Conservation (phyloP, 2,797 vertebrate species). For the Amazona ochrocephala region DNA sequence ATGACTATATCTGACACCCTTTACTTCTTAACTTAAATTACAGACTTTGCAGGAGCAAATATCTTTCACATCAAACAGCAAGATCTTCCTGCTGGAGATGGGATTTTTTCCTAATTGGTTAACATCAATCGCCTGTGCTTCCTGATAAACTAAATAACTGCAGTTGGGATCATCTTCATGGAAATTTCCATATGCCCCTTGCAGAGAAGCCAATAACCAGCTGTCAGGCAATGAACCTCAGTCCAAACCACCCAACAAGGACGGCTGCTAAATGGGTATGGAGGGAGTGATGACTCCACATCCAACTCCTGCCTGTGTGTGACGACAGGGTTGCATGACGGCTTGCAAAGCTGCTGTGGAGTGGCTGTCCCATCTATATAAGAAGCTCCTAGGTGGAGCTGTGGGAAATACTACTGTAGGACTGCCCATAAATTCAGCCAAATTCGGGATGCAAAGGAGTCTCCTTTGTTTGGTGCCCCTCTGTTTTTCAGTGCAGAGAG, state of each 20-base stretch:
- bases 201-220: conserved; percentile 65
- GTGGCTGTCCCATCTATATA: not conserved
- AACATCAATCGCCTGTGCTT: not conserved
- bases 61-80: not conserved
- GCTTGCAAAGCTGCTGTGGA: not conserved
- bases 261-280: not conserved
- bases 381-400: not conserved
- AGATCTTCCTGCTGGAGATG: not conserved
- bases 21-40: not conserved
- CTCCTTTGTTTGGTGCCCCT: not conserved
- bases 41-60: not conserved
- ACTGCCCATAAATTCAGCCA: not conserved
- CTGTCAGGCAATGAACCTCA: conserved; percentile 57
- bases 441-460: not conserved
- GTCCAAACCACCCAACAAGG: not conserved
- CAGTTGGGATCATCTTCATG: conserved; percentile 15
- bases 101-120: conserved; percentile 12
- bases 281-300: not conserved
- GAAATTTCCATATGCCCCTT: conserved; percentile 50
- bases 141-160: conserved; percentile 8
- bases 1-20: not conserved
- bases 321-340: too few species aligned
- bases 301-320: not conserved
- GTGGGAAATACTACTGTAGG: not conserved
- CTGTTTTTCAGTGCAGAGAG: not conserved